Conservation (phyloP, 1,140 invertebrate species). For the Saccostrea cuccullata region DNA sequence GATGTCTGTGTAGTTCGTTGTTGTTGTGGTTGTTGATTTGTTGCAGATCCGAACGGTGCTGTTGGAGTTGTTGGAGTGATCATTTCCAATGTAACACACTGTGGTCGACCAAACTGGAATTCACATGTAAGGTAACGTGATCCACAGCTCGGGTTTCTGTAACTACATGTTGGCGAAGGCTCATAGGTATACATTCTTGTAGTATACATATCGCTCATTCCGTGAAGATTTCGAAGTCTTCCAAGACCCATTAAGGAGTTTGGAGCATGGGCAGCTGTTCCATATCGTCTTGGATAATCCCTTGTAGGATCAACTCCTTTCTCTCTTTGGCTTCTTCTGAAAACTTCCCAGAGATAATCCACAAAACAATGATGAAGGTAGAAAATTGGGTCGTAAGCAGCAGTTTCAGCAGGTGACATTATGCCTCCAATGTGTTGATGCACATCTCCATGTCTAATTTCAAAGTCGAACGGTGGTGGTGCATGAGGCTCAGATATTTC, state of each 20-base stretch:
- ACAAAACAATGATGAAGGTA: slow-evolving; percentile 65
- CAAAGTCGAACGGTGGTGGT: slow-evolving; percentile 57
- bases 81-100: slow-evolving; percentile 53
- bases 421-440: slow-evolving; percentile 64
- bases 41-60: neutral
- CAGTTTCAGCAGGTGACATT: slow-evolving; percentile 58
- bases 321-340: slow-evolving; percentile 57
- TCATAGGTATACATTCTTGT: slow-evolving; percentile 58
- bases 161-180: slow-evolving; percentile 63
- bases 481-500: slow-evolving; percentile 63
- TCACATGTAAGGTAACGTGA: slow-evolving; percentile 63
- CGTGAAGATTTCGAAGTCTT: slow-evolving; percentile 66
- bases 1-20: neutral
- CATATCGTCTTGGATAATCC: slow-evolving; percentile 62
- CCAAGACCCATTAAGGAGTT: slow-evolving; percentile 63
- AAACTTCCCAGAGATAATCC: slow-evolving; percentile 64
- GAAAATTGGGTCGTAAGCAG: slow-evolving; percentile 63
- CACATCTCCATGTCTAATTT: slow-evolving; percentile 63
- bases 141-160: slow-evolving; percentile 61
- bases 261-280: slow-evolving; percentile 53
- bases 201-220: slow-evolving; percentile 66
- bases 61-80: neutral
- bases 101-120: slow-evolving; percentile 42
- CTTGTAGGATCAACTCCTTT: slow-evolving; percentile 60
- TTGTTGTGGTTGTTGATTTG: neutral